Evolutionary conservation across 2,888 invertebrate species (phyloP).

Genomic region (Apantesis nais): DNA sequence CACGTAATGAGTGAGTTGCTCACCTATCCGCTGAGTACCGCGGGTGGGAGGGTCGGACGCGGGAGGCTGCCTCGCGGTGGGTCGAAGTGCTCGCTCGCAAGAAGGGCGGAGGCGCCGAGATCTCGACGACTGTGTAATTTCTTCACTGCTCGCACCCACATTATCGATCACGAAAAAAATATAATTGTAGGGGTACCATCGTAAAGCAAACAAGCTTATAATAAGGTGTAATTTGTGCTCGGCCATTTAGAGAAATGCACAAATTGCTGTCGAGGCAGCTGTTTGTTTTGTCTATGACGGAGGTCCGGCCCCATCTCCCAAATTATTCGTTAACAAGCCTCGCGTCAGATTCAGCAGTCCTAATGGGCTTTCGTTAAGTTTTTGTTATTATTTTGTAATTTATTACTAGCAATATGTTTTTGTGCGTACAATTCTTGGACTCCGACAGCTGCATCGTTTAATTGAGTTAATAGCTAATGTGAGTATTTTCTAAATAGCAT

Average conservation of each 20-base stretch:
- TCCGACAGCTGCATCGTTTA: constrained; percentile 77
- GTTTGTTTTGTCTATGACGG: constrained; percentile 86
- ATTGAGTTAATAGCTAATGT: constrained; percentile 60
- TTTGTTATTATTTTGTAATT: constrained; percentile 81
- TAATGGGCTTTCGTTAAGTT: constrained; percentile 85
- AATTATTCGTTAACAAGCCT: constrained; percentile 85
- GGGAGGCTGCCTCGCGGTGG: constrained; percentile 40
- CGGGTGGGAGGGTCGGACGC: constrained; percentile 13
- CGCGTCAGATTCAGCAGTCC: constrained; percentile 86
- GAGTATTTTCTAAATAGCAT: constrained; percentile 31
- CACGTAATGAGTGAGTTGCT: constrained; percentile 51
- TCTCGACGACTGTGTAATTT: constrained; percentile 80
- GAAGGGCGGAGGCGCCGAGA: constrained; percentile 77
- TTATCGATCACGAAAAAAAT: constrained; percentile 83
- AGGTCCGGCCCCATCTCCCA: constrained; percentile 77
- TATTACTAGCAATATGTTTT: constrained; percentile 79
- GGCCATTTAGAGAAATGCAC: constrained; percentile 86
- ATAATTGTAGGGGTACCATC: constrained; percentile 84
- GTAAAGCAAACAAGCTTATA: constrained; percentile 86
- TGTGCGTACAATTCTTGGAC: constrained; percentile 70
- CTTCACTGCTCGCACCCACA: constrained; percentile 81
- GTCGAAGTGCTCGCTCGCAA: constrained; percentile 52
- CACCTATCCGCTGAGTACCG: constrained; percentile 17
- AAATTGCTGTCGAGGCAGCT: constrained; percentile 82
- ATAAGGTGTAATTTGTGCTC: constrained; percentile 85